Percentiles rank a stretch among this genome's conserved stretches.
These are phyloP conservation scores for Atherinosoma microstoma DNA, from an alignment of 2,797 vertebrate genomes.

Conservation along the genomic window DNA sequence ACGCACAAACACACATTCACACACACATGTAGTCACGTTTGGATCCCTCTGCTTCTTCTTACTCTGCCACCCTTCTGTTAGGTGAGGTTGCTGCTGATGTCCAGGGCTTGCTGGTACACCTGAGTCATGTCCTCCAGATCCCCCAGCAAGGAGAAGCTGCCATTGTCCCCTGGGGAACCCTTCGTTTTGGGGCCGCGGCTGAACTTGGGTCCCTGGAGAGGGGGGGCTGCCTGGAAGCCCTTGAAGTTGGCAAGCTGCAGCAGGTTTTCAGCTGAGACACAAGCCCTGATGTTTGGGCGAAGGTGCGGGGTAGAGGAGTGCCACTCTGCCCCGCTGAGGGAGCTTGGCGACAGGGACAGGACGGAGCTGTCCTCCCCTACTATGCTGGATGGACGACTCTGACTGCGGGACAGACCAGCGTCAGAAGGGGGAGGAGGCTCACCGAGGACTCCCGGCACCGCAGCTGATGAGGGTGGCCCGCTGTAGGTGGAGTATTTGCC, in stretches of 20 bases:
- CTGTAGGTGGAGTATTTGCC: constrained; percentile 93
- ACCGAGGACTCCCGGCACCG: constrained; percentile 74
- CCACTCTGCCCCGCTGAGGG: constrained; percentile 91
- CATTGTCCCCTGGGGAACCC: constrained; percentile 93
- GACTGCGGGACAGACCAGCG: constrained; percentile 91
- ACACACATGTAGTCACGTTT: constrained; percentile 35
- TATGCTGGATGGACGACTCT: constrained; percentile 94
- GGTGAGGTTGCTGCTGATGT: constrained; percentile 96
- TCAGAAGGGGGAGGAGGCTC: constrained; percentile 80
- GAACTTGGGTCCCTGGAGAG: constrained; percentile 91
- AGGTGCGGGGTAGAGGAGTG: constrained; percentile 86
- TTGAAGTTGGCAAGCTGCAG: constrained; percentile 95
- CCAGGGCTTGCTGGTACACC: constrained; percentile 99
- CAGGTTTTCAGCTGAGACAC: constrained; percentile 95
- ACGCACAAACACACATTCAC: constrained; percentile 28
- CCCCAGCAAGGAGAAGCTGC: constrained; percentile 96
- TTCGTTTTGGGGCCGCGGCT: constrained; percentile 83
- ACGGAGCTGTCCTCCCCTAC: constrained; percentile 91
- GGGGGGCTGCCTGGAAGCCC: constrained; percentile 89
- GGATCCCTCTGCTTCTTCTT: constrained; percentile 47
- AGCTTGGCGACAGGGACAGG: constrained; percentile 88
- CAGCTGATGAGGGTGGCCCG: constrained; percentile 66
- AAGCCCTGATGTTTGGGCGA: constrained; percentile 91
- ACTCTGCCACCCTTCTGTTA: constrained; percentile 76
- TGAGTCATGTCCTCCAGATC: constrained; percentile 99